Base-by-base conservation (phyloP, 1,140 invertebrate genomes). In the Magallana gigas region DNA sequence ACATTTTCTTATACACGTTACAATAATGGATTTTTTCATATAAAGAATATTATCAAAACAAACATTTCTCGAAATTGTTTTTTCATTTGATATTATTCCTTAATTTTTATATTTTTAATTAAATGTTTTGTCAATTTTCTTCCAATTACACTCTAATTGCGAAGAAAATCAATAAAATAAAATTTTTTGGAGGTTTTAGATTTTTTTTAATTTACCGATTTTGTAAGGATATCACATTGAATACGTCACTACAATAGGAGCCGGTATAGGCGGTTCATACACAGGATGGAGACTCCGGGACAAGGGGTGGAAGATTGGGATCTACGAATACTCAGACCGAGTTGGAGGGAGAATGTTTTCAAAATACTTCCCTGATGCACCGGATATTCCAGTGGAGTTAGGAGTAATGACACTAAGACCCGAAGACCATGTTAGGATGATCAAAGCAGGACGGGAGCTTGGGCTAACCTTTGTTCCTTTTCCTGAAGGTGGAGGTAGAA, bases 201-300 rank as follows among this genome's bases (percentile, higher is more conserved):
- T 48, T 48, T 48, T 48, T 48, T 48, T 48, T 48, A 4, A 48
- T 48, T 48, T 48, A 4, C 36, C 36, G 5, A 48, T 48, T 48
- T 48, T 48, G 36, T 48, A 64, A 64, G 16, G 60, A 6, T 7
- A 8, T 7, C 14, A 64, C 11, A 16, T 64, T 29, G 76, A 80
- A 23, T 88, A 90, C 57, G 64, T 91, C 6, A 86, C 88, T 14
- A 88, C 90, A 12, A 81, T 91, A 18, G 90, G 90, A 6, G 90
- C 85, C 5, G 90, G 90, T 12, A 83, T 89, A 1, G 85, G 86
- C 14, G 90, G 90, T 11, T 36, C 90, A n/a, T 91, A 86, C 58
- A 56, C 87, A 11, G 87, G 56, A 12, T 91, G 87, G 88, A 83
- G 85, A 82, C 85, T 91, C 2, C 29, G 88, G 56, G 84, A 91